Conservation (phyloP, 2,797 vertebrate genomes). For the Melanotaenia parkinsoni region DNA sequence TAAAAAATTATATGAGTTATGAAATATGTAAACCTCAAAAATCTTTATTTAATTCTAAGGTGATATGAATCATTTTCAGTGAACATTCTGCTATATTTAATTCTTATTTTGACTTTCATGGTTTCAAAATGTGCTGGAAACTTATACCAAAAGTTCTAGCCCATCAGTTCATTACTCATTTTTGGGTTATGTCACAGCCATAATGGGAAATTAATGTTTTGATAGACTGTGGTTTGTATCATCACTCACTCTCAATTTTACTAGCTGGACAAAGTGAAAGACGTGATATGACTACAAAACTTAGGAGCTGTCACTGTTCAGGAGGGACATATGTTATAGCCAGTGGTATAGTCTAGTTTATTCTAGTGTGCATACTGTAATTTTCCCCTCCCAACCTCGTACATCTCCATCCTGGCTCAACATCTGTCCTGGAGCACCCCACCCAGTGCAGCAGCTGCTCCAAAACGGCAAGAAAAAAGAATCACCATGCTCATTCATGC, state of each 20-base stretch:
- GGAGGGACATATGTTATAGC: not conserved
- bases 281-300: not conserved
- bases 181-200: not conserved
- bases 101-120: too few species aligned
- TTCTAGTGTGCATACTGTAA: too few species aligned
- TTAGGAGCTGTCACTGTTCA: not conserved
- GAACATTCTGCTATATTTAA: too few species aligned
- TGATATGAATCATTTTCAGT: too few species aligned
- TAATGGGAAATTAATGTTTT: not conserved
- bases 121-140: not conserved
- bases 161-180: not conserved
- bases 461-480: too few species aligned
- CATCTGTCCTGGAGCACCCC: too few species aligned
- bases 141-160: not conserved
- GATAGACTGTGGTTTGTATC: not conserved
- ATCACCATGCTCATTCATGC: too few species aligned
- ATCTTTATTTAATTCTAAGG: too few species aligned
- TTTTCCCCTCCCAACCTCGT: not conserved
- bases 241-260: not conserved
- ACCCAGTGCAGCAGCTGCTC: too few species aligned
- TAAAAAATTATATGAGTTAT: too few species aligned
- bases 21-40: too few species aligned
- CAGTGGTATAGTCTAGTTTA: not conserved
- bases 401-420: too few species aligned
- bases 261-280: not conserved